Evolutionary conservation across 2,888 invertebrate genomes (phyloP).

Genomic region (Galerucella calmariensis): DNA sequence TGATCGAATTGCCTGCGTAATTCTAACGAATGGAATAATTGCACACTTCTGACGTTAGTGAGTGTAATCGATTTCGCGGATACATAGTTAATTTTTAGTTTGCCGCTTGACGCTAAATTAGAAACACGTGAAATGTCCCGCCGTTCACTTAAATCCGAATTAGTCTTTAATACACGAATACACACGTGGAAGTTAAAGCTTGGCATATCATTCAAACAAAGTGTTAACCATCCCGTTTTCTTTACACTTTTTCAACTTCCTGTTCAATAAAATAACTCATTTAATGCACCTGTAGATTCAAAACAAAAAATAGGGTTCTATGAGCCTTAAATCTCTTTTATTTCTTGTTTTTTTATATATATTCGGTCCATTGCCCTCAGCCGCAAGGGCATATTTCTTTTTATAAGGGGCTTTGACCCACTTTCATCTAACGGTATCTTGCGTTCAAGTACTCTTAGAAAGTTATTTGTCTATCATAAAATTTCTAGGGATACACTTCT

Average conservation of each 20-base stretch:
- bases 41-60: no score
- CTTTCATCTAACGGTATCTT: constrained; percentile 37
- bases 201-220: no score
- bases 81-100: not conserved
- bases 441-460: constrained; percentile 23
- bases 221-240: no score
- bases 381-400: constrained; percentile 16
- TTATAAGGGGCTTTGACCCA: constrained; percentile 38
- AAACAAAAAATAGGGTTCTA: not conserved
- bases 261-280: not conserved
- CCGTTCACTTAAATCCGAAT: not conserved
- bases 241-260: not conserved
- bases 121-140: constrained; percentile 4
- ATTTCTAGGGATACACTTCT: constrained; percentile 27
- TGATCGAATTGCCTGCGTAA: no score
- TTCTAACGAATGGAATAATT: no score
- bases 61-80: no score
- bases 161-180: not conserved
- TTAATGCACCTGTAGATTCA: not conserved
- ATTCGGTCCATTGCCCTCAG: constrained; percentile 7
- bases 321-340: not conserved
- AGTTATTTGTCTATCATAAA: constrained; percentile 31
- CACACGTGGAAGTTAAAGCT: not conserved
- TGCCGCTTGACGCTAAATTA: not conserved
- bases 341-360: not conserved